These are phyloP conservation scores for Babylonia areolata DNA, from an alignment of 1,140 invertebrate species.

Conservation along the genomic window DNA sequence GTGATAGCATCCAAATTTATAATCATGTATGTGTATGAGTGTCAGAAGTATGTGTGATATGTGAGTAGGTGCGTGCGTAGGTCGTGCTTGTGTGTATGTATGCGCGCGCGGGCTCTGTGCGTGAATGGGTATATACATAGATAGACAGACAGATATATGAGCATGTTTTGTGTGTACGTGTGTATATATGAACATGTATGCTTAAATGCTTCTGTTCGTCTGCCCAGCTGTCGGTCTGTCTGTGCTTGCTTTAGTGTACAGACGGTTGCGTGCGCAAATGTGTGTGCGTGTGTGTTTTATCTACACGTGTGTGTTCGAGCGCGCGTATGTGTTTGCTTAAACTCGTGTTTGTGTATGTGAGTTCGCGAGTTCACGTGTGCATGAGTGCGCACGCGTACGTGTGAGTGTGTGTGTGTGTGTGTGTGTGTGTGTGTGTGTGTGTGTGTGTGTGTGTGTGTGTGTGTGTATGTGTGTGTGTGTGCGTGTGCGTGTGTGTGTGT, in stretches of 20 bases:
- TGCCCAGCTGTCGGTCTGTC: neutral
- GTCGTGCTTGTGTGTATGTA: neutral
- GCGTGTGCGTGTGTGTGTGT: neutral
- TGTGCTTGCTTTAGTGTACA: neutral
- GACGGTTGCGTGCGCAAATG: neutral
- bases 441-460: too few relatives aligned
- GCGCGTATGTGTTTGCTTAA: neutral
- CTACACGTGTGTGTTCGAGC: neutral
- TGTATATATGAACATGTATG: neutral
- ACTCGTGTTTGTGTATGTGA: neutral
- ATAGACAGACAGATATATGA: neutral
- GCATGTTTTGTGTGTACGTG: neutral
- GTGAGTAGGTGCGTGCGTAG: neutral
- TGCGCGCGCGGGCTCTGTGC: too few relatives aligned
- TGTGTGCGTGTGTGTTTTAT: neutral
- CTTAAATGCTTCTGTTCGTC: neutral
- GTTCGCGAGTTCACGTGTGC: neutral
- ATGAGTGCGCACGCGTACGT: neutral
- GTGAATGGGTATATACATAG: too few relatives aligned
- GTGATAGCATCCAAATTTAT: neutral
- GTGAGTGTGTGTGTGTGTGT: too few relatives aligned
- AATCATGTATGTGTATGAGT: neutral
- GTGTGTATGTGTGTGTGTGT: slow-evolving; percentile 7
- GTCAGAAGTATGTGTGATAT: neutral
- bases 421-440: too few relatives aligned